Evolutionary conservation across 2,113 vertebrate genomes (phyloP).

Genomic region (Dascyllus trimaculatus): DNA sequence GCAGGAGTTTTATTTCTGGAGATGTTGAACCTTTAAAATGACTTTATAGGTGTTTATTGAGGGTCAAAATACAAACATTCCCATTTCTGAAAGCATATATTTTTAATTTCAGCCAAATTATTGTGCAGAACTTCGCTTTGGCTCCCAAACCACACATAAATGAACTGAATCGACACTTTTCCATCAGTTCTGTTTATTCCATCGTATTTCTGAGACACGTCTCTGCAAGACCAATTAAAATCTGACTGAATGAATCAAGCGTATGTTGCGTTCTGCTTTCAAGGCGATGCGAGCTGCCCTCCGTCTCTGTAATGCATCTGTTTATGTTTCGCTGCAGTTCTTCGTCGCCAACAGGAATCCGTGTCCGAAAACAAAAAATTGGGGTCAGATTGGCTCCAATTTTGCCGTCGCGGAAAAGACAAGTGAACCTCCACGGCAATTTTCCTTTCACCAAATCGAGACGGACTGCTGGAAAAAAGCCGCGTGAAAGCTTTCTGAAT

Average conservation of each 20-base stretch:
- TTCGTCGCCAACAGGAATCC: no score
- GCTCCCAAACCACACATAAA: no score
- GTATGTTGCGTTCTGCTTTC: constrained; percentile 1
- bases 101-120: no score
- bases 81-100: no score
- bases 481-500: constrained; percentile 63
- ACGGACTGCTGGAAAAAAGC: constrained; percentile 30
- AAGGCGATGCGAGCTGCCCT: not conserved
- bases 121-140: no score
- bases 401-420: constrained; percentile 38
- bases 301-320: constrained; percentile 9
- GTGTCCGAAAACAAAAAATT: constrained; percentile 47
- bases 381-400: constrained; percentile 64
- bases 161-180: no score
- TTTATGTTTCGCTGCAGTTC: constrained; percentile 55
- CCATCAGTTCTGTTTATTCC: not conserved
- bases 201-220: no score
- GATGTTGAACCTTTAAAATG: no score
- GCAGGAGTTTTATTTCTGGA: no score
- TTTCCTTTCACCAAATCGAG: constrained; percentile 56
- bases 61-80: no score
- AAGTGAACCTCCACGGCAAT: constrained; percentile 53
- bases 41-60: no score
- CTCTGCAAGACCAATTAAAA: not conserved
- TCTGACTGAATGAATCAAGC: constrained; percentile 20